Evolutionary conservation across 1,140 invertebrate species (phyloP).

Genomic region (Pogonomyrmex californicus): DNA sequence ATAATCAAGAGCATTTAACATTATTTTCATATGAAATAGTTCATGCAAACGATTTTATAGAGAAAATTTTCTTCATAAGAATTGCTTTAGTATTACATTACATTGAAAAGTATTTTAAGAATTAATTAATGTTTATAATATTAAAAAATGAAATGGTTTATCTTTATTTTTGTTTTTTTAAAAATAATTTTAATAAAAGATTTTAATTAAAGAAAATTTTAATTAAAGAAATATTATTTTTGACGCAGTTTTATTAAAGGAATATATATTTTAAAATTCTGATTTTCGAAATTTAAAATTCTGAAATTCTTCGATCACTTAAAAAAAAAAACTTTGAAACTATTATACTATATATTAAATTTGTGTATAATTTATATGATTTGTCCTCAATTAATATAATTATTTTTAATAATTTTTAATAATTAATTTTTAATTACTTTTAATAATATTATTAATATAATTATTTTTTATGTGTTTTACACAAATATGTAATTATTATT

Average conservation of each 20-base stretch:
- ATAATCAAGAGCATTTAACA: background rate
- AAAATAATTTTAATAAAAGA: background rate
- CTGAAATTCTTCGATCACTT: background rate
- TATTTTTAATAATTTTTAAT: background rate
- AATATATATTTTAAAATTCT: background rate
- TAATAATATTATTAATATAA: background rate
- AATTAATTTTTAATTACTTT: no score
- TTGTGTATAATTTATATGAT: background rate
- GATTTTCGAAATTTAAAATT: background rate
- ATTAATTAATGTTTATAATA: slow-evolving; percentile 4
- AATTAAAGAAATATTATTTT: background rate
- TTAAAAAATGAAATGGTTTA: background rate
- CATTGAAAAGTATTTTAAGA: background rate
- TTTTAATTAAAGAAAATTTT: background rate
- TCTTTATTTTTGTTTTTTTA: background rate
- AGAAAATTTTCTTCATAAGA: background rate
- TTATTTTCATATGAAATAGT: background rate
- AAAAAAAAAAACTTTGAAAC: background rate
- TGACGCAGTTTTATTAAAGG: background rate
- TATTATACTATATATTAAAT: background rate
- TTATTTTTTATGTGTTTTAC: background rate
- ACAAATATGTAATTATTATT: background rate
- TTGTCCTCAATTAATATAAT: background rate
- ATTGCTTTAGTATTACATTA: background rate
- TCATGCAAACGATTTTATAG: background rate